Percentiles rank a stretch among this genome's conserved stretches.
phyloP scores from a whole-genome alignment of 1,140 invertebrate species.

The Drosophila seguyi region DNA sequence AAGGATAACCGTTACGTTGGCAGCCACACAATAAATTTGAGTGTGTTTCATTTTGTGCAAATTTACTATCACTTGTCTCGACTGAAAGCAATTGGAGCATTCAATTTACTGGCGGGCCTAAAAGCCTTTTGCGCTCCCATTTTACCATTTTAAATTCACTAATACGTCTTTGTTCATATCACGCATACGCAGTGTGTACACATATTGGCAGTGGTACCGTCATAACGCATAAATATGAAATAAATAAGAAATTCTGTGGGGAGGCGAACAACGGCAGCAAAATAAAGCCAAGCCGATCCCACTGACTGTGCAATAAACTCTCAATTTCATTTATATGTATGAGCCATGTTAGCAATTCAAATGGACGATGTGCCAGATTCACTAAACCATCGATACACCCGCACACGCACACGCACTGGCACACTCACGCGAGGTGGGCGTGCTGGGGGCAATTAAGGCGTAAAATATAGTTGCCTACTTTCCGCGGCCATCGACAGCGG shows the following conservation, averaged over 20 bases:
- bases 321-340: conserved; percentile 69
- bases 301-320: conserved; percentile 62
- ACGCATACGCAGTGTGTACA: conserved; percentile 27
- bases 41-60: conserved; percentile 61
- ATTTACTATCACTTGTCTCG: conserved; percentile 77
- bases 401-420: conserved; percentile 4
- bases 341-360: conserved; percentile 71
- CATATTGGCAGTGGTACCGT: conserved; percentile 2
- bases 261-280: conserved; percentile 15
- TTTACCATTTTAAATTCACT: conserved; percentile 71
- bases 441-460: conserved; percentile 56
- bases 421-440: conserved; percentile 22
- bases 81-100: conserved; percentile 61
- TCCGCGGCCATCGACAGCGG: conserved; percentile 29
- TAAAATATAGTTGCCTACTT: conserved; percentile 74
- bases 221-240: conserved; percentile 67
- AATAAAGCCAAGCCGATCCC: conserved; percentile 42
- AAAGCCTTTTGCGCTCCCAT: conserved; percentile 32
- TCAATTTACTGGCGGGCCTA: conserved; percentile 68
- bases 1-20: conserved; percentile 36
- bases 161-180: conserved; percentile 72
- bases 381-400: conserved; percentile 19
- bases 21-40: conserved; percentile 77
- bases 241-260: conserved; percentile 38
- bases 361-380: conserved; percentile 58